Base-by-base conservation (phyloP, 1,140 invertebrate species). In the Phymorhynchus buccinoides region DNA sequence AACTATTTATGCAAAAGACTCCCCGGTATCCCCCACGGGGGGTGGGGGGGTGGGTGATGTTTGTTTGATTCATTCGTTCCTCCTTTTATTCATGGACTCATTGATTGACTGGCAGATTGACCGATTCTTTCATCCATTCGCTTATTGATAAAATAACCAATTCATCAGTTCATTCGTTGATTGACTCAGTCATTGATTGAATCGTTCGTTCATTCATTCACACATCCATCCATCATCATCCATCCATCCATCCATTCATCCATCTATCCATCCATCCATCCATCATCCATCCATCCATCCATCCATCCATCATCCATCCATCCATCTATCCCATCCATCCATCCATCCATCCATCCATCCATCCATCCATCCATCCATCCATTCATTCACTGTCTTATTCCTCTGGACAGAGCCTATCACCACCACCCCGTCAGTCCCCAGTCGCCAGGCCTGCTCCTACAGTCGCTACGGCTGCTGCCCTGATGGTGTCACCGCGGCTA, bases 401-500 rank as follows among this genome's bases (percentile, higher is more conserved):
- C 48, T 86, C 92, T 90, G 71, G 93, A 88, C 87, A 86, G 84
- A 48, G 88, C 86, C 44, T 52, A 87, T 35, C 86, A 87, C 42
- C 86, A 87, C 66, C 91, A 92, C 84, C 66, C 87, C 48, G 48
- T 18, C 68, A 12, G 3, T 83, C 0, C 87, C n/a, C 81, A 42
- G 84, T 6, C 82, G 77, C 87, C 85, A 83, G 42, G 30, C 86
- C 83, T 88, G 84, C 84, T 14, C 88, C 86, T 84, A 89, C 88
- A 85, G 93, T 88, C 42, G 85, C 84, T 89, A 86, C 83, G 89
- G 89, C 22, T 90, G 90, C 75, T 90, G 90, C 87, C 84, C 83
- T n/a, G 89, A 89, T 77, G 88, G 88, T 35, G 32, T 83, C n/a
- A 89, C 89, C 22, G 56, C 84, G 22, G 89, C 89, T 39, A 62